Evolutionary conservation across 2,888 invertebrate genomes (phyloP), one percentile per base, ranked within the genome.

Genomic region (Andrena dorsata): DNA sequence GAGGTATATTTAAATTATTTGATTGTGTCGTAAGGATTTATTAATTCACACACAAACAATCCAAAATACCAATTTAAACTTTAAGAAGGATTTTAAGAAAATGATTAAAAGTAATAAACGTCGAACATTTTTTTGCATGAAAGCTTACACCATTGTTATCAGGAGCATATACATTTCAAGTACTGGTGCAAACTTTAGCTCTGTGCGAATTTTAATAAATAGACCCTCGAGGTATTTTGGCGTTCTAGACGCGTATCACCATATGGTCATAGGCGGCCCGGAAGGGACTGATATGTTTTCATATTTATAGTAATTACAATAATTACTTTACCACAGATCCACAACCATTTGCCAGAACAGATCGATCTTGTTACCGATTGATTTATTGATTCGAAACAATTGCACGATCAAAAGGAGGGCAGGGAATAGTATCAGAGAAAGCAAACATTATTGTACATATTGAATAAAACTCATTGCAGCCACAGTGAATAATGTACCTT

Each of bases 391-490:
- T 66, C 35, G 32, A 32, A 26, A 70, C 61, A 68, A 32, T 41
- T 51, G 58, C 13, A 51, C 28, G 30, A 6, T 8, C 28, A 53
- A 71, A 76, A 41, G 26, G 30, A 66, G 32, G 66, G 53, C 30
- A 47, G 49, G 74, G 74, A 73, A 74, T 56, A 32, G 23, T 51
- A 66, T 58, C 35, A 58, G n/a, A 64, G 65, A 65, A 60, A 74
- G 77, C 74, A 77, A 77, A 82, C 65, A 72, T 64, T 66, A 66
- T 77, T 60, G 68, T 77, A 77, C 77, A 81, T 77, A 83, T 81
- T 83, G 71, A 83, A 81, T 71, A 77, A 77, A 68, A 81, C 71
- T 71, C 80, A 81, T 77, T 77, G 81, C 77, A 74, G 74, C 81
- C 63, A 47, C 65, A 65, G 56, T 76, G 65, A 49, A 16, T 60